phyloP scores from a whole-genome alignment of 23 tunicate genomes.

The Aplidium turbinatum region DNA sequence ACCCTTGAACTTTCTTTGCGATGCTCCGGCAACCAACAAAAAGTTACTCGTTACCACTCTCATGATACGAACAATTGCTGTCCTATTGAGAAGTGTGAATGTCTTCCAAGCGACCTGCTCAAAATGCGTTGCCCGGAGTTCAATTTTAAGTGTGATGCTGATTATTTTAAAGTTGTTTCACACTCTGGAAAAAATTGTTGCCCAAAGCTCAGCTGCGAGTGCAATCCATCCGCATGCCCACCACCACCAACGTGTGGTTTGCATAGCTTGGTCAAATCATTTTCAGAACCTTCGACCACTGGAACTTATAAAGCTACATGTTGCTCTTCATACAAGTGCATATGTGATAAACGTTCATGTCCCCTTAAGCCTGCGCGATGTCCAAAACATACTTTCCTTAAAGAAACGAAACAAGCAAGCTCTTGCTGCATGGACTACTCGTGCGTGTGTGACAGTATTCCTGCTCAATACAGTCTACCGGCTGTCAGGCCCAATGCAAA shows the following conservation, averaged over 20 bases:
- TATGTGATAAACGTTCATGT: conserved; percentile 32
- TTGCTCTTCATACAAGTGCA: conserved; percentile 35
- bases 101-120: conserved; percentile 15
- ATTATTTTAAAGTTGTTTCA: conserved; percentile 1
- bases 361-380: conserved; percentile 16
- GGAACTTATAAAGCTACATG: conserved; percentile 41
- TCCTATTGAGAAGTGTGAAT: conserved; percentile 31
- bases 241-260: conserved; percentile 23
- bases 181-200: conserved; percentile 23
- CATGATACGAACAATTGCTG: conserved; percentile 38
- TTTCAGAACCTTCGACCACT: neutral
- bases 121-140: conserved; percentile 30
- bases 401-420: conserved; percentile 11
- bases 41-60: neutral
- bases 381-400: conserved; percentile 17
- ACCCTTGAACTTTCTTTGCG: neutral
- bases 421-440: conserved; percentile 46
- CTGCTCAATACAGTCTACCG: conserved; percentile 14
- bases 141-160: conserved; percentile 3
- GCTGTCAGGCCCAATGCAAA: conserved; percentile 6
- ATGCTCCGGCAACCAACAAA: conserved; percentile 20
- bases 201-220: conserved; percentile 42
- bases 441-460: conserved; percentile 45
- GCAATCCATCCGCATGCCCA: conserved; percentile 21
- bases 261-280: neutral